Percentiles rank a stretch among this genome's conserved stretches.
Conservation (phyloP, 2,797 vertebrate species). For the Orestias chungarensis region DNA sequence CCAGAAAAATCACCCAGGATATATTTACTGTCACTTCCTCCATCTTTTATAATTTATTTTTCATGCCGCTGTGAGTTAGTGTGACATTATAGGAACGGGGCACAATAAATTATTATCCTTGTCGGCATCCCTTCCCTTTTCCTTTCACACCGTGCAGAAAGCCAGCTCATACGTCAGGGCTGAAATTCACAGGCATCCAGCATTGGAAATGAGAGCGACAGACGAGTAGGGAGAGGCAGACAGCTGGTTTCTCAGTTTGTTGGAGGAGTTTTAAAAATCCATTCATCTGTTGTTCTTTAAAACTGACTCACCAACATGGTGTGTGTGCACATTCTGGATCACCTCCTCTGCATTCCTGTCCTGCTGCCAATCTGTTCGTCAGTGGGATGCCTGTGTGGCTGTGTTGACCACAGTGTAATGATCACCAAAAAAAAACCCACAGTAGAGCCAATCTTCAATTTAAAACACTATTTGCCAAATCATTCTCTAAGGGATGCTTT, state of each 20-base stretch:
- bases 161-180: slow-evolving; percentile 28
- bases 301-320: slow-evolving; percentile 45
- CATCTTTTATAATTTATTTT: slow-evolving; percentile 60
- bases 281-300: slow-evolving; percentile 48
- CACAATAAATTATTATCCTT: slow-evolving; percentile 42
- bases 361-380: slow-evolving; percentile 63
- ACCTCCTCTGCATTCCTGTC: slow-evolving; percentile 47
- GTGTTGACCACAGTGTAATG: slow-evolving; percentile 53
- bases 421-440: slow-evolving; percentile 58
- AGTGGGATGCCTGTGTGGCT: slow-evolving; percentile 45
- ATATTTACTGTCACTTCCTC: slow-evolving; percentile 63
- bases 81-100: slow-evolving; percentile 58
- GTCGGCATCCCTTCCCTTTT: slow-evolving; percentile 32
- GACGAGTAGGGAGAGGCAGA: slow-evolving; percentile 24
- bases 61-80: slow-evolving; percentile 49
- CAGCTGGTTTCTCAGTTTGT: slow-evolving; percentile 5
- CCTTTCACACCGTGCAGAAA: slow-evolving; percentile 38
- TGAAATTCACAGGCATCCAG: slow-evolving; percentile 34
- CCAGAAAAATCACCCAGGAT: slow-evolving; percentile 58
- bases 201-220: slow-evolving; percentile 14
- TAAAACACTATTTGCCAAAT: too few species aligned
- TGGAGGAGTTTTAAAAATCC: slow-evolving; percentile 37
- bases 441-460: slow-evolving; percentile 49
- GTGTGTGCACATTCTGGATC: slow-evolving; percentile 53
- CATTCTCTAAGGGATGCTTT: slow-evolving; percentile 58